phyloP scores from a whole-genome alignment of 2,113 vertebrate genomes.

The Rhizomys pruinosus region DNA sequence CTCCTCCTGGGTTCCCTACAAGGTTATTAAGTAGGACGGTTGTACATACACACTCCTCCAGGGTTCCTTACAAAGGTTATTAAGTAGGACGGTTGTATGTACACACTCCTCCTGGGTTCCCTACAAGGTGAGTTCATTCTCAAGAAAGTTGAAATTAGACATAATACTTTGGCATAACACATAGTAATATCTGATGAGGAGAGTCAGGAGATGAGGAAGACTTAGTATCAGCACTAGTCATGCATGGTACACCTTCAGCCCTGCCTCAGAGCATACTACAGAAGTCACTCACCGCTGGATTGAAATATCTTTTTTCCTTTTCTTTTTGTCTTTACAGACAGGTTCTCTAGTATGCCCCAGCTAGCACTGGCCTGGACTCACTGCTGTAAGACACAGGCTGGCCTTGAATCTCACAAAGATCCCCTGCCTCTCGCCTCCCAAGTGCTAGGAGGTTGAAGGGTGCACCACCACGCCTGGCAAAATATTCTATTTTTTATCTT shows the following conservation, averaged over 20 bases:
- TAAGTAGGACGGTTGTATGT: too few relatives aligned
- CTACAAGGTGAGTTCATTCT: neutral
- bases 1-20: neutral
- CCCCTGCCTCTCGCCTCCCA: too few relatives aligned
- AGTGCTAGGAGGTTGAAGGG: too few relatives aligned
- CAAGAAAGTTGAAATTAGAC: neutral
- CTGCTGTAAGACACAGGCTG: too few relatives aligned
- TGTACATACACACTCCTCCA: neutral
- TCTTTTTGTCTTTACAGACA: too few relatives aligned
- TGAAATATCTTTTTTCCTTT: too few relatives aligned
- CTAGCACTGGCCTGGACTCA: too few relatives aligned
- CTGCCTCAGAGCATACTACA: rapidly evolving
- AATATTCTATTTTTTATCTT: too few relatives aligned
- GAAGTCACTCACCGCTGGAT: rapidly evolving
- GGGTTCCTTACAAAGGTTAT: neutral
- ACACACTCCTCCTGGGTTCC: neutral
- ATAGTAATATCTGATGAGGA: neutral
- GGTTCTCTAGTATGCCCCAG: too few relatives aligned
- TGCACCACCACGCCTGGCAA: too few relatives aligned
- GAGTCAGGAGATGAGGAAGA: neutral
- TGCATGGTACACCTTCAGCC: rapidly evolving
- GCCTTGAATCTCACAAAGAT: too few relatives aligned
- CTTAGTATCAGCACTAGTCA: rapidly evolving
- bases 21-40: too few relatives aligned
- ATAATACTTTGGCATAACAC: neutral